A percentile compares a stretch with the other conserved stretches of the same genome.
phyloP scores from a whole-genome alignment of 2,113 vertebrate species.

The Tapirus terrestris region DNA sequence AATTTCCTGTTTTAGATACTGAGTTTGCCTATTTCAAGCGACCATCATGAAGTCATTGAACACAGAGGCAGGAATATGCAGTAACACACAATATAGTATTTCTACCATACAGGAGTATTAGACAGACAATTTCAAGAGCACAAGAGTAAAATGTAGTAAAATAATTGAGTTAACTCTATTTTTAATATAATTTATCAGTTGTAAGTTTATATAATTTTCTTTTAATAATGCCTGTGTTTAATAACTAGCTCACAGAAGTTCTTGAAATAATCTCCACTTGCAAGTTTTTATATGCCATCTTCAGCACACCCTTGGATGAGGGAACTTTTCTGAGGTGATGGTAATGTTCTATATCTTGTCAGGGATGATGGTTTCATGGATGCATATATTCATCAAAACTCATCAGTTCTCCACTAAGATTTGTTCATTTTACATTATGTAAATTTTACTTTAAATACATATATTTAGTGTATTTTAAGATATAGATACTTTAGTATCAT shows the following conservation, averaged over 20 bases:
- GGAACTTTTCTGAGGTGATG: background rate
- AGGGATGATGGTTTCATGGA: background rate
- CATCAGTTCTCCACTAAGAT: background rate
- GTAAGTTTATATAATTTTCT: background rate
- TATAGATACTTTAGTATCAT: background rate
- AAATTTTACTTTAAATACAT: background rate
- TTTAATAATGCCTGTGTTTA: background rate
- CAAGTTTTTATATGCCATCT: background rate
- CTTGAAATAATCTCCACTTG: background rate
- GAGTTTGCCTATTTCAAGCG: background rate
- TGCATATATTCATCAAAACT: background rate
- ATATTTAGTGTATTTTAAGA: background rate
- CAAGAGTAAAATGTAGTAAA: background rate
- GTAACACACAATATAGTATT: background rate
- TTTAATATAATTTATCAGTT: background rate
- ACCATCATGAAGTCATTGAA: background rate
- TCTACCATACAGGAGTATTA: background rate
- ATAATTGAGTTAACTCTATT: background rate
- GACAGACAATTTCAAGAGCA: background rate
- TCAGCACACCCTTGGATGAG: background rate
- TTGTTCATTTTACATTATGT: background rate
- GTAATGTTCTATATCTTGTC: background rate
- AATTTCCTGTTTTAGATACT: background rate
- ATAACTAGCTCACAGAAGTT: background rate
- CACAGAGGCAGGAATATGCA: background rate